Evolutionary conservation across 2,888 invertebrate species (phyloP).

Genomic region (Oxytorus armatus): DNA sequence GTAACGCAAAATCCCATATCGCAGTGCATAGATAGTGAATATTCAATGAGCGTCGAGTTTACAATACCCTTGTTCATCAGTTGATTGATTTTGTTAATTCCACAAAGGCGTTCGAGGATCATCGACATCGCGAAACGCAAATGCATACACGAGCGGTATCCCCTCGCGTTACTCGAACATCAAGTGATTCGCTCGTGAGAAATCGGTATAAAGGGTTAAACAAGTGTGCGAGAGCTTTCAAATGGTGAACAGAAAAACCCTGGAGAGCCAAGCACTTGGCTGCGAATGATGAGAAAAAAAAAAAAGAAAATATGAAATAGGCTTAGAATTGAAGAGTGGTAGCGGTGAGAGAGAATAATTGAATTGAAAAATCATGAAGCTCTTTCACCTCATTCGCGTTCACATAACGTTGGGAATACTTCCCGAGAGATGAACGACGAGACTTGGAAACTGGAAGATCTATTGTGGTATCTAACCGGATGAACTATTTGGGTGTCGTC

Average conservation of each 20-base stretch:
- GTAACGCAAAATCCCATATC: not conserved
- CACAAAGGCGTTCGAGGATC: conserved; percentile 16
- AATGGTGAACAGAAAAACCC: too few species aligned
- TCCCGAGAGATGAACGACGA: too few species aligned
- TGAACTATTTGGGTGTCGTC: too few species aligned
- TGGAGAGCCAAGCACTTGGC: too few species aligned
- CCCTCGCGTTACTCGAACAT: conserved; percentile 1
- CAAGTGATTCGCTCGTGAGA: conserved; percentile 16
- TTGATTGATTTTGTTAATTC: conserved; percentile 36
- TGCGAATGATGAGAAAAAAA: conserved; percentile 11
- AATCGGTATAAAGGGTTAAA: not conserved
- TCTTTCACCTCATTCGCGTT: conserved; percentile 12
- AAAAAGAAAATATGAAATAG: too few species aligned
- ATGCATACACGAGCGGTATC: not conserved
- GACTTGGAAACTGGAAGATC: too few species aligned
- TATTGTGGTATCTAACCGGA: too few species aligned
- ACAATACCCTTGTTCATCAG: conserved; percentile 14
- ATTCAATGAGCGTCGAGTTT: conserved; percentile 24
- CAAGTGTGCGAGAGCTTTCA: not conserved
- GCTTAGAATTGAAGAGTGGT: not conserved
- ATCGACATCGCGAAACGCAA: not conserved
- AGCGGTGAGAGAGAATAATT: conserved; percentile 15
- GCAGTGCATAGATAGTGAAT: conserved; percentile 9
- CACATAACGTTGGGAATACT: too few species aligned
- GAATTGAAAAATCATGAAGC: conserved; percentile 1